Conservation (phyloP, 35 echinoderm and acorn worm species). For the Stichopus chloronotus region DNA sequence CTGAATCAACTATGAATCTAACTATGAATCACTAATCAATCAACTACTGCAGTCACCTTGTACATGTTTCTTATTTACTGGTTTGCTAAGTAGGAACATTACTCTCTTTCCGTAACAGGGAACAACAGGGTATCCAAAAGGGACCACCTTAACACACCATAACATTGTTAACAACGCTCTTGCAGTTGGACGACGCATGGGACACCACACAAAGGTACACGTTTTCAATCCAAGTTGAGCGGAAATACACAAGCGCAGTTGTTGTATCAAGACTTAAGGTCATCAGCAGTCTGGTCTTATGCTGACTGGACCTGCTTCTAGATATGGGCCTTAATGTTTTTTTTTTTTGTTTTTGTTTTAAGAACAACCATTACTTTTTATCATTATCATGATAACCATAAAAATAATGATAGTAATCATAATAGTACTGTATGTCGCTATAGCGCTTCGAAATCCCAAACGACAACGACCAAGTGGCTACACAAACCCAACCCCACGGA, state of each 20-base stretch:
- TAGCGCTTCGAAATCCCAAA: too few relatives aligned
- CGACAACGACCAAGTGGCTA: too few relatives aligned
- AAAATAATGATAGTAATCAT: too few relatives aligned
- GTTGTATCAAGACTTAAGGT: neutral
- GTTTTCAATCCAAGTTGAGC: neutral
- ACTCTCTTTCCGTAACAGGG: neutral
- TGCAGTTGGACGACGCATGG: neutral
- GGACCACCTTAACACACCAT: constrained; percentile 39
- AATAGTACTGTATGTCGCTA: too few relatives aligned
- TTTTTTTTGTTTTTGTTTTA: neutral
- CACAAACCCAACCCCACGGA: too few relatives aligned
- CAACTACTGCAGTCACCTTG: too few relatives aligned
- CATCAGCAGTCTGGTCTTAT: neutral
- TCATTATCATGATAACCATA: too few relatives aligned
- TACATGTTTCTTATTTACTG: too few relatives aligned
- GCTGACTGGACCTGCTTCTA: neutral
- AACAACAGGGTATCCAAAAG: constrained; percentile 50
- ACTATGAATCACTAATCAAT: too few relatives aligned
- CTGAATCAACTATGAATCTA: too few relatives aligned
- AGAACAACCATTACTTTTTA: neutral
- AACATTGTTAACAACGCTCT: constrained; percentile 19
- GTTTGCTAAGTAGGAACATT: too few relatives aligned
- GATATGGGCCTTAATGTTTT: neutral
- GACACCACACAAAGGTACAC: neutral
- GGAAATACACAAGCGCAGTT: too few relatives aligned